Base-by-base conservation (phyloP, 2,888 invertebrate species). In the Campoletis raptor region DNA sequence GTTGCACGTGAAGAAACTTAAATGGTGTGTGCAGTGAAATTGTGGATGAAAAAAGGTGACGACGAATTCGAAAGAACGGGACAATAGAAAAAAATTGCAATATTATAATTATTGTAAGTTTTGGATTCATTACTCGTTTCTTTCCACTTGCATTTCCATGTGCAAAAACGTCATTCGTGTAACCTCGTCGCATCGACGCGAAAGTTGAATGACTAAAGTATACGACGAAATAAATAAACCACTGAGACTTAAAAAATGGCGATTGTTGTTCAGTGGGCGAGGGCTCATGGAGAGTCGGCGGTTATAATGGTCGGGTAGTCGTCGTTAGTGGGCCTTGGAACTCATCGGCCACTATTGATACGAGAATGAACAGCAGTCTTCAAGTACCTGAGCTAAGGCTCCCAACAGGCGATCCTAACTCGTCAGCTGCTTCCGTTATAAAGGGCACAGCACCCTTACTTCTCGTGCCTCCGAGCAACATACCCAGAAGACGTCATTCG, bases 331-430 rank as follows among this genome's bases (percentile, higher is more conserved):
- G 84, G 74, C 81, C 87, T 77, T 87, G 87, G 86, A 86, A 84
- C 48, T 70, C 84, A 52, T 45, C 85, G 84, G 70, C 81, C 83
- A 87, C 95, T 94, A 95, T 94, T 48, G 87, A 94, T 78, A 81
- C 89, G 88, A 89, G 86, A 88, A 93, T 93, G 92, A 94, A 94
- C 93, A 95, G 95, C 92, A 95, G 95, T 92, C 95, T 97, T 90
- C 96, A 96, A 90, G 96, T 97, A 89, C 97, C 97, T 90, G 97
- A 97, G 95, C 94, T 97, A 93, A 95, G 97, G 94, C 95, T 96
- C 93, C 89, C 94, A 94, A 88, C 94, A 92, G 89, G 95, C 95
- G 90, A 95, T 94, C 91, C 94, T 94, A 82, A 95, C 94, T 87
- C 76, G 85, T 72, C 66, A 79, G 83, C 77, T 72, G 85, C 10